These are phyloP conservation scores for Eurois occulta DNA, from an alignment of 2,888 invertebrate genomes.

Conservation along the genomic window DNA sequence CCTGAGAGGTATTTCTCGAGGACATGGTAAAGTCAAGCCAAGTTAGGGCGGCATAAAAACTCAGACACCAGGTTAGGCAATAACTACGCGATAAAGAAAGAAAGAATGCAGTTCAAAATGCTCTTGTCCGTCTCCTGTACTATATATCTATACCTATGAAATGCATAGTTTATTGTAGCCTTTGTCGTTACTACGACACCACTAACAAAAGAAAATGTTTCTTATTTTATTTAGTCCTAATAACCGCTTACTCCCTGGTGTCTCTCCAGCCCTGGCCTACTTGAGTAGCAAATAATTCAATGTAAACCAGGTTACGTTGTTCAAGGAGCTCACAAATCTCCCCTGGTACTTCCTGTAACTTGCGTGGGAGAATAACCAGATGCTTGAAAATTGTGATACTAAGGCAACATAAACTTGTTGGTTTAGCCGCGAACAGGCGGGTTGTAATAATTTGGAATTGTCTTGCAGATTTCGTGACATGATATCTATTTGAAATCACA, in stretches of 20 bases:
- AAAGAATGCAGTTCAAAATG: not conserved
- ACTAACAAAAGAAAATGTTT: not conserved
- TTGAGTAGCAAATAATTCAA: conserved; percentile 36
- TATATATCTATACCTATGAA: not conserved
- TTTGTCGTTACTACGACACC: not conserved
- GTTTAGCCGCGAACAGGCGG: conserved; percentile 13
- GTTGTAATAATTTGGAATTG: conserved; percentile 12
- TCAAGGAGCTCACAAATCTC: conserved; percentile 34
- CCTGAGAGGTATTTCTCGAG: too few relatives aligned
- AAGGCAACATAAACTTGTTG: conserved; percentile 45
- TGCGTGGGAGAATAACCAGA: conserved; percentile 49
- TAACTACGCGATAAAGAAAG: too few relatives aligned
- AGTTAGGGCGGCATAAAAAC: too few relatives aligned
- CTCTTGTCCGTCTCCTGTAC: not conserved
- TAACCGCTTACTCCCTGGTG: not conserved
- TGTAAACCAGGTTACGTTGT: conserved; percentile 26
- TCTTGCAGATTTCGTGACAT: conserved; percentile 22
- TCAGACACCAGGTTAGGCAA: too few relatives aligned
- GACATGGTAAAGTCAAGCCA: too few relatives aligned
- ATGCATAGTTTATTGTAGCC: too few relatives aligned
- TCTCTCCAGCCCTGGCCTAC: conserved; percentile 9
- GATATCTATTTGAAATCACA: conserved; percentile 9
- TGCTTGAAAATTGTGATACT: conserved; percentile 37
- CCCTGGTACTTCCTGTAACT: conserved; percentile 9
- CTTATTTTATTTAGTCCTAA: not conserved